phyloP scores from a whole-genome alignment of 2,888 invertebrate genomes.

The Xestia xanthographa region DNA sequence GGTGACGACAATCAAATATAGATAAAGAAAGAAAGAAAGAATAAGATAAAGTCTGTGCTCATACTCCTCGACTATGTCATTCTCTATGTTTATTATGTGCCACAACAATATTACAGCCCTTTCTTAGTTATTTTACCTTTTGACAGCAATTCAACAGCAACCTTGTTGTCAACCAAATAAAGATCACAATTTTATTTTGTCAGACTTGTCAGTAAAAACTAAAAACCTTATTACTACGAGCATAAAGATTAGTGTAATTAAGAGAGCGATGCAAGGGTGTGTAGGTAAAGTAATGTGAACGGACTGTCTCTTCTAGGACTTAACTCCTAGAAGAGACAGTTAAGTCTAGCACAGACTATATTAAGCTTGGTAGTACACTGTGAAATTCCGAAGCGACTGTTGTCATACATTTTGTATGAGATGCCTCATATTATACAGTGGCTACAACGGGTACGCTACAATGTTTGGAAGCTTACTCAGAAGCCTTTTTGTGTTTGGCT shows the following conservation, averaged over 20 bases:
- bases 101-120: slow-evolving; percentile 18
- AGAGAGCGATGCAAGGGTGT: neutral
- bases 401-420: slow-evolving; percentile 69
- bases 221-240: neutral
- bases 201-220: neutral
- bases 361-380: slow-evolving; percentile 38
- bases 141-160: neutral
- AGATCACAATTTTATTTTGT: neutral
- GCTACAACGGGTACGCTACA: slow-evolving; percentile 36
- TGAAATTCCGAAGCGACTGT: slow-evolving; percentile 56
- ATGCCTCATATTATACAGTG: slow-evolving; percentile 38
- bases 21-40: no score
- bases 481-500: slow-evolving; percentile 18
- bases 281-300: neutral
- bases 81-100: slow-evolving; percentile 41
- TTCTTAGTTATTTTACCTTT: neutral
- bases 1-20: slow-evolving; percentile 47
- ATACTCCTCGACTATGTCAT: slow-evolving; percentile 7
- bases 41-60: slow-evolving; percentile 48
- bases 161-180: neutral
- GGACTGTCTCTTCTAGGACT: no score
- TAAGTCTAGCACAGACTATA: slow-evolving; percentile 48
- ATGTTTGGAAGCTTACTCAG: slow-evolving; percentile 27
- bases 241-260: neutral
- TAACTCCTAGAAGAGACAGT: slow-evolving; percentile 45